phyloP scores from a whole-genome alignment of 2,113 vertebrate genomes.

The Rhagologus leucostigma region DNA sequence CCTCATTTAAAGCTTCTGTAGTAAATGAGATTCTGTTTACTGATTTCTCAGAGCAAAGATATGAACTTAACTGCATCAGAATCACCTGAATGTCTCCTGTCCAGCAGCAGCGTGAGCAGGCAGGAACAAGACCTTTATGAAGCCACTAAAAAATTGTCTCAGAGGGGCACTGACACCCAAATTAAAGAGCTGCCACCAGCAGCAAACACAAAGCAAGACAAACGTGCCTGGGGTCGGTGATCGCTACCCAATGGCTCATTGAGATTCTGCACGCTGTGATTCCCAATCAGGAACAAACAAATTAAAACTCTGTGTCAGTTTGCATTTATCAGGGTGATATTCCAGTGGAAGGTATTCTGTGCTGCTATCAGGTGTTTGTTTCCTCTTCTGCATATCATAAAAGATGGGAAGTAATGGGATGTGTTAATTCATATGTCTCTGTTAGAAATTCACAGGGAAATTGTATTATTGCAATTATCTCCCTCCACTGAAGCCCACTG shows the following conservation, averaged over 20 bases:
- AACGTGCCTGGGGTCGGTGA: not conserved
- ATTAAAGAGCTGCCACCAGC: not conserved
- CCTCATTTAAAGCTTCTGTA: not conserved
- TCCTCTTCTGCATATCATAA: not conserved
- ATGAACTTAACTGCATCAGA: not conserved
- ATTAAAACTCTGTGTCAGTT: constrained; percentile 21
- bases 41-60: not conserved
- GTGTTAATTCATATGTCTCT: not conserved
- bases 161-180: not conserved
- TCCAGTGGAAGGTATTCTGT: not conserved
- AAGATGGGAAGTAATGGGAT: not conserved
- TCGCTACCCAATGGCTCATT: not conserved
- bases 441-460: not conserved
- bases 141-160: not conserved
- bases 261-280: not conserved
- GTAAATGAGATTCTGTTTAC: not conserved
- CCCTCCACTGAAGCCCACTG: not conserved
- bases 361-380: not conserved
- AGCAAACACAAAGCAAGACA: not conserved
- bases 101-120: not conserved
- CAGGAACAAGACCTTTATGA: not conserved
- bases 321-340: constrained; percentile 23
- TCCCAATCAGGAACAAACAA: constrained; percentile 29
- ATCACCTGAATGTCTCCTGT: not conserved
- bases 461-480: not conserved